Evolutionary conservation across 2,888 invertebrate genomes (phyloP), one percentile per base, ranked within the genome.

Genomic region (Ctena decussata): DNA sequence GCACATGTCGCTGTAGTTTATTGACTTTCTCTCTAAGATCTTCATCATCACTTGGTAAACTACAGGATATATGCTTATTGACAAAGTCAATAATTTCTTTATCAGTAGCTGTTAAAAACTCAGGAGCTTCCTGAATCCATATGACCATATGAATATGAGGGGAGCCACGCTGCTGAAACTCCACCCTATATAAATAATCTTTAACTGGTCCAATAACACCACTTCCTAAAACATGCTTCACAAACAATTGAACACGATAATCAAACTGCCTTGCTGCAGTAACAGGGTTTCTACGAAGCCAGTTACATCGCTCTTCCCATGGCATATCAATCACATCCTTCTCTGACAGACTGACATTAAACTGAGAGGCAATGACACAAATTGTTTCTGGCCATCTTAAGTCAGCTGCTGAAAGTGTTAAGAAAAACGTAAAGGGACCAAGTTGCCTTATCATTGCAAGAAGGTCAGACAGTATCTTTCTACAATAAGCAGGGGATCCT

Each of bases 211-310:
- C 77, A 0, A 84, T 75, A 21, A 30, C 21, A 71, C 32, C 35
- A 24, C 35, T 39, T 5, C 57, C 2, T 6, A 77, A 41, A 21
- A 82, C 53, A 73, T 74, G n/a, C 39, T 71, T 46, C 30, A 89
- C 76, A 65, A 87, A 83, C 18, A 49, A 11, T 30, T 87, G 82
- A 24, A 85, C 60, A 46, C 81, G 75, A 49, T 85, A 80, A 46
- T 89, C 82, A 57, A 89, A 89, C 41, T 87, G 84, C 39, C 85
- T 35, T 15, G 87, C 84, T 27, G 77, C 86, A 57, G 79, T 80
- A 27, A 88, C 85, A 46, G 84, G 89, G 57, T 90, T 86, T 39
- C 53, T 57, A 74, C 82, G 53, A 18, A 88, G 70, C 82, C 76
- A 82, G 21, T 30, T 30, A 57, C 79, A 80, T 71, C 79, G 82